Percentiles rank a stretch among this genome's conserved stretches.
Evolutionary conservation across 2,888 invertebrate species (phyloP).

Genomic region (Hirtodrosophila duncani): DNA sequence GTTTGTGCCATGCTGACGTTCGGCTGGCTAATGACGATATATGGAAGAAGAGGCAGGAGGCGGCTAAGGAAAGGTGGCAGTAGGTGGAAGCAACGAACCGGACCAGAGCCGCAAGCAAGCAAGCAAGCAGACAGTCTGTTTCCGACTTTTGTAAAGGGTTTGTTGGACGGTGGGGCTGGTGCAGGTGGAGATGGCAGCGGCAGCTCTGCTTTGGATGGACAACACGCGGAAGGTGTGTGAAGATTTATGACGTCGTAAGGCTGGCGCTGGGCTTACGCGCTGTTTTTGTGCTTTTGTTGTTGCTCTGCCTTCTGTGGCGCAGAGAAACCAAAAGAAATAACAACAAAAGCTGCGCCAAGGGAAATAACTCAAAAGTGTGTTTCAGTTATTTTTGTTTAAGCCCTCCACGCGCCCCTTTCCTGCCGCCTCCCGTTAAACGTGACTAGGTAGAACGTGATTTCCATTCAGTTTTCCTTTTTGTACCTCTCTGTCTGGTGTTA

Average conservation of each 20-base stretch:
- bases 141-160: slow-evolving; percentile 33
- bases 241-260: slow-evolving; percentile 62
- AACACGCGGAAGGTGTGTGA: slow-evolving; percentile 41
- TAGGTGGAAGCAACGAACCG: slow-evolving; percentile 4
- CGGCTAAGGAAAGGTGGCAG: neutral
- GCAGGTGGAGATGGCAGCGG: slow-evolving; percentile 1
- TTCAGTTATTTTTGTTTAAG: slow-evolving; percentile 29
- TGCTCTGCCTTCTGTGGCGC: neutral
- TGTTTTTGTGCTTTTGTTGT: slow-evolving; percentile 31
- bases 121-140: slow-evolving; percentile 22
- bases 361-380: slow-evolving; percentile 38
- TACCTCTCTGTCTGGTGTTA: slow-evolving; percentile 41
- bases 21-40: slow-evolving; percentile 26
- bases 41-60: neutral
- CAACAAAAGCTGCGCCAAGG: slow-evolving; percentile 19
- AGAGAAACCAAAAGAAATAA: slow-evolving; percentile 16
- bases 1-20: slow-evolving; percentile 50
- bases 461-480: slow-evolving; percentile 22
- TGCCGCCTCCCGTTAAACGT: slow-evolving; percentile 41
- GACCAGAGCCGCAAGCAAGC: slow-evolving; percentile 2
- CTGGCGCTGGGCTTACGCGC: slow-evolving; percentile 51
- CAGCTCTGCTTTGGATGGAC: slow-evolving; percentile 36
- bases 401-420: neutral
- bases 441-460: slow-evolving; percentile 51
- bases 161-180: neutral